These are phyloP conservation scores for Philopedon plagiatum DNA, from an alignment of 2,888 invertebrate genomes.

Conservation along the genomic window DNA sequence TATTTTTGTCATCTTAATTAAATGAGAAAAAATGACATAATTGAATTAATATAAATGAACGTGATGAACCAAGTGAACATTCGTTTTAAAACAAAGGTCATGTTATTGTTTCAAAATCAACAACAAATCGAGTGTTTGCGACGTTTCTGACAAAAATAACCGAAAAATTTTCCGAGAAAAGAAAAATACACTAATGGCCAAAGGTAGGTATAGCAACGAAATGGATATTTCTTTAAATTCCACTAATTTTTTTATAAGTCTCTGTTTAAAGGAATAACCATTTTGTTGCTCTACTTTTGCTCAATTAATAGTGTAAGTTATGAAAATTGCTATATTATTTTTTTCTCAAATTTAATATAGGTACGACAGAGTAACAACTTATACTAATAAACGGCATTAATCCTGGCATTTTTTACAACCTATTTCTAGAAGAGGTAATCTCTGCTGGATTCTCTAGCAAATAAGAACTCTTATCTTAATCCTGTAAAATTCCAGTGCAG, in stretches of 20 bases:
- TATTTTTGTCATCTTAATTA: constrained; percentile 13
- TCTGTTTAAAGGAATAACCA: too few relatives aligned
- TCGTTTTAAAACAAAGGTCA: neutral
- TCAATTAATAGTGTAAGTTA: too few relatives aligned
- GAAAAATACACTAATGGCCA: too few relatives aligned
- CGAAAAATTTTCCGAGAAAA: too few relatives aligned
- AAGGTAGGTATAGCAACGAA: too few relatives aligned
- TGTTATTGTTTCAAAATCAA: neutral
- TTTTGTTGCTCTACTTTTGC: too few relatives aligned
- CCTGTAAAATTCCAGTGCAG: neutral
- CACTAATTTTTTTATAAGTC: too few relatives aligned
- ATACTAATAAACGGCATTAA: neutral
- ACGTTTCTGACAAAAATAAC: too few relatives aligned
- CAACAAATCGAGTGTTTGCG: too few relatives aligned
- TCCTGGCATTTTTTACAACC: neutral
- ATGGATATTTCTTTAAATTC: too few relatives aligned
- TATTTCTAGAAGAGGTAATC: neutral
- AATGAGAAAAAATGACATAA: constrained; percentile 10
- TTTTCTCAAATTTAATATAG: neutral
- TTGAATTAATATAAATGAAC: constrained; percentile 3
- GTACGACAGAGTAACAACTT: neutral
- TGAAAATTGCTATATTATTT: too few relatives aligned
- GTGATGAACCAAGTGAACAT: neutral
- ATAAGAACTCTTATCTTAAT: constrained; percentile 4
- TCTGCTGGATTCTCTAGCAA: neutral